phyloP scores from a whole-genome alignment of 2,888 invertebrate species.

The Candidula unifasciata region DNA sequence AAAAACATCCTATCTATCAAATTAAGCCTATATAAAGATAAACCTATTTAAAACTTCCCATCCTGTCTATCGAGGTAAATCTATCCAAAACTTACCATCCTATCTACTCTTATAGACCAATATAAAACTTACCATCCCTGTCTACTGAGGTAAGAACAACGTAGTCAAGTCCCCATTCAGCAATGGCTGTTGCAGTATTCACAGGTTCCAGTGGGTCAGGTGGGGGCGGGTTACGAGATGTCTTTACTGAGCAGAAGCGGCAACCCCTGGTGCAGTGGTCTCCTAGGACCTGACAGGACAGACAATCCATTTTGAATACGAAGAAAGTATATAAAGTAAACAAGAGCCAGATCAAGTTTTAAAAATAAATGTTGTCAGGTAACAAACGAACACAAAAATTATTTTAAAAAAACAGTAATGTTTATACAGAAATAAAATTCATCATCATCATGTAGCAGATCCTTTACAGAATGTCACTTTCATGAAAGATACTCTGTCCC shows the following conservation, averaged over 20 bases:
- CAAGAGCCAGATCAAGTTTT: too few relatives aligned
- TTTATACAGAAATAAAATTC: too few relatives aligned
- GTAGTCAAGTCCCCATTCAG: constrained; percentile 96
- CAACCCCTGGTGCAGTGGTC: constrained; percentile 99
- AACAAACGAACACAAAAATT: too few relatives aligned
- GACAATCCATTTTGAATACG: too few relatives aligned
- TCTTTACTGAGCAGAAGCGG: constrained; percentile 98
- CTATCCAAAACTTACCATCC: constrained; percentile 85
- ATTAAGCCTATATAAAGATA: too few relatives aligned
- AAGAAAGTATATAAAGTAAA: too few relatives aligned
- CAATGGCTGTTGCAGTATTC: constrained; percentile 94
- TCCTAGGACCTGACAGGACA: constrained; percentile 88
- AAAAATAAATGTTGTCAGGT: too few relatives aligned
- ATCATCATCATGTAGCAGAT: too few relatives aligned
- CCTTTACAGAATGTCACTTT: too few relatives aligned
- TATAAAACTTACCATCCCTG: constrained; percentile 87
- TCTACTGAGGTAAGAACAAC: constrained; percentile 98
- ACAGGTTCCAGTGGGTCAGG: constrained; percentile 90
- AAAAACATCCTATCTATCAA: too few relatives aligned
- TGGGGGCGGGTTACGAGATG: constrained; percentile 89
- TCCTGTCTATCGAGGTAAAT: background rate
- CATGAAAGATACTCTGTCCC: too few relatives aligned
- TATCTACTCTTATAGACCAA: constrained; percentile 86
- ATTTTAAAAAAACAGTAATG: too few relatives aligned
- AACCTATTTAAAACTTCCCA: background rate